Evolutionary conservation across 2,797 vertebrate species (phyloP), one percentile per base, ranked within the genome.

Genomic region (Enteromius unitaeniatus): DNA sequence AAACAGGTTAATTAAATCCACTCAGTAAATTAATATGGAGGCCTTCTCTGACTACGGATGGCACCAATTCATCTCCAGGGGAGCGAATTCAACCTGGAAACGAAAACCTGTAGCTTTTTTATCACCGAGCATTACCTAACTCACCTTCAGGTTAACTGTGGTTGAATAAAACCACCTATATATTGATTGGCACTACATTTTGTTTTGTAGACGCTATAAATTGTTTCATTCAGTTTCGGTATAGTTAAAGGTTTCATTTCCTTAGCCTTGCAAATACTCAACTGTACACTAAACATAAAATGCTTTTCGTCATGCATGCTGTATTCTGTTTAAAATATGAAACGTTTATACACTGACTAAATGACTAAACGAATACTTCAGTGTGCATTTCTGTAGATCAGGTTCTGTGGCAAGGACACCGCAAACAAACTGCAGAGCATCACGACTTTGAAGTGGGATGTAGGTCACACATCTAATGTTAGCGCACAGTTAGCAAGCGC

Each of bases 1-100:
- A 91, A 92, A 87, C 92, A 90, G 92, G 91, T 92, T 93, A 92
- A 93, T 93, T 89, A 92, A 80, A 89, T 91, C 90, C 81, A 80
- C 83, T 79, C 83, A 55, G 76, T 78, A 84, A 85, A 86, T 86
- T 73, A 84, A 84, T 45, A 69, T n/a, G 53, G 75, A 72, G 49
- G 65, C 62, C 82, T 82, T 84, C 76, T 83, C 87, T 62, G 86
- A 84, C 58, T 87, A 83, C 45, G 58, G 72, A 83, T 83, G 82
- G 86, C 82, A 88, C 87, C 81, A 86, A 88, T 88, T 65, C 77
- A 83, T 84, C 88, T 89, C 87, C 62, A 69, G 84, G 83, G 87
- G 81, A 82, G 78, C 28, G 53, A 84, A 79, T 81, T 83, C 45
- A 88, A 83, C 80, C 45, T 85, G 80, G 80, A 86, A 84, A 88